Base-by-base conservation (phyloP, 35 echinoderm and acorn worm genomes). In the Holothuria glaberrima region DNA sequence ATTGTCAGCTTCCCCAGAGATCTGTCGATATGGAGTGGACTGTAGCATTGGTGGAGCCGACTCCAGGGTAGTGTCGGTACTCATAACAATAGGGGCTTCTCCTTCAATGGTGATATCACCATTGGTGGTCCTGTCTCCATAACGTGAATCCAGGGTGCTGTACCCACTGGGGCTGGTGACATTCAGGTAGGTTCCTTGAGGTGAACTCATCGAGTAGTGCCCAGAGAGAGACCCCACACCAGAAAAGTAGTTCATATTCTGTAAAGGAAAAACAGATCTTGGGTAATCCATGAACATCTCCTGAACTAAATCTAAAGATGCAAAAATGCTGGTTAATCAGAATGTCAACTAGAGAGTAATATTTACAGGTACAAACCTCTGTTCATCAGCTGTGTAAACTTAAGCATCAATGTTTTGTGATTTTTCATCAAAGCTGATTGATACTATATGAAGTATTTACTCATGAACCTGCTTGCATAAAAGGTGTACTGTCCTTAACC, bases 231-330 rank as follows among this genome's bases (percentile, higher is more conserved):
- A 97, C 35, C 90, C 95, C 26, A 83, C 74, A 20, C 95, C 95
- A 52, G 95, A 90, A 88, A 94, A 97, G 73, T 97, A 97, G 68
- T 90, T 97, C 92, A 97, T 89, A 25, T 93, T 77, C 95, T 97
- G 90, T 22, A 61, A 16, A 87, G 12, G 30, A 34, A 84, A 21
- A 78, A 25, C 14, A 9, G 44, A 36, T 17, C 7, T 41, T 30
- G 2, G 44, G 29, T 9, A 48, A 1, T 22, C 10, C 31, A 27
- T 30, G 66, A 69, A 12, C 9, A 66, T 69, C 25, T 33, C 21
- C 12, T 1, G 24, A 33, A 0, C 6, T 26, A 29, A 69, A 9
- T 22, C 25, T 27, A 19, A 13, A 69, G 12, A 69, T 25, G 50
- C 16, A 54, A 1, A 9, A 54, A 54, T 14, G 3, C 10, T 54